Conservation (phyloP, 2,888 invertebrate species). For the Drosophila fulvimacula region DNA sequence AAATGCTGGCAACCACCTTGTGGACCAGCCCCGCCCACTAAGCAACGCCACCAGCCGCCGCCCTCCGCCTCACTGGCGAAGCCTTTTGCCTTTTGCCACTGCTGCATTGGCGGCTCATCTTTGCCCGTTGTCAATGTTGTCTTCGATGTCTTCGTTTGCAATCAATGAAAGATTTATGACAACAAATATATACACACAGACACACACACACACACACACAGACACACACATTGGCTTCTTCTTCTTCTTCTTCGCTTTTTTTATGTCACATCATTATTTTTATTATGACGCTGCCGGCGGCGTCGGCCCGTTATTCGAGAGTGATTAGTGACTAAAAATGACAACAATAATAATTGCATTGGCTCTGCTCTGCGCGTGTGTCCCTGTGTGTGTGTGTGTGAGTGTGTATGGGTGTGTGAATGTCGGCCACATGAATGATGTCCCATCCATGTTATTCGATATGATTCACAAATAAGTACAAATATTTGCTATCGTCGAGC, state of each 20-base stretch:
- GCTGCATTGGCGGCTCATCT: slow-evolving; percentile 48
- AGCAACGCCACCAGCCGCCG: not conserved
- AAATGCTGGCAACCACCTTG: slow-evolving; percentile 27
- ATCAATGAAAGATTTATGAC: slow-evolving; percentile 79
- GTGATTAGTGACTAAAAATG: slow-evolving; percentile 73
- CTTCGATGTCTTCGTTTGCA: slow-evolving; percentile 77
- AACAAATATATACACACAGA: slow-evolving; percentile 28
- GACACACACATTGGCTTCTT: slow-evolving; percentile 9
- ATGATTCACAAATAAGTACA: slow-evolving; percentile 56
- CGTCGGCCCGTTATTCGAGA: slow-evolving; percentile 69
- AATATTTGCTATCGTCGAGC: slow-evolving; percentile 43
- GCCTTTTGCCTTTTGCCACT: slow-evolving; percentile 9
- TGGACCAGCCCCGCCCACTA: slow-evolving; percentile 6
- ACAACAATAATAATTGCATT: slow-evolving; percentile 62
- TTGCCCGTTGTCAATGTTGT: slow-evolving; percentile 60
- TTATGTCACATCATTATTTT: slow-evolving; percentile 79
- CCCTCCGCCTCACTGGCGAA: not conserved
- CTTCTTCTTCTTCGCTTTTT: slow-evolving; percentile 33
- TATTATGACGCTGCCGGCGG: slow-evolving; percentile 71
- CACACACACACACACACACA: slow-evolving; percentile 20
- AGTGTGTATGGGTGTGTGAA: slow-evolving; percentile 12
- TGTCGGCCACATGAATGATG: slow-evolving; percentile 54
- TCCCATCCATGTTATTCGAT: slow-evolving; percentile 50
- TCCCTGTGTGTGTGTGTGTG: slow-evolving; percentile 22
- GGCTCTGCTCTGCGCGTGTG: slow-evolving; percentile 35